These are phyloP conservation scores for Brachyistius frenatus DNA, from an alignment of 2,113 vertebrate genomes.

Conservation along the genomic window DNA sequence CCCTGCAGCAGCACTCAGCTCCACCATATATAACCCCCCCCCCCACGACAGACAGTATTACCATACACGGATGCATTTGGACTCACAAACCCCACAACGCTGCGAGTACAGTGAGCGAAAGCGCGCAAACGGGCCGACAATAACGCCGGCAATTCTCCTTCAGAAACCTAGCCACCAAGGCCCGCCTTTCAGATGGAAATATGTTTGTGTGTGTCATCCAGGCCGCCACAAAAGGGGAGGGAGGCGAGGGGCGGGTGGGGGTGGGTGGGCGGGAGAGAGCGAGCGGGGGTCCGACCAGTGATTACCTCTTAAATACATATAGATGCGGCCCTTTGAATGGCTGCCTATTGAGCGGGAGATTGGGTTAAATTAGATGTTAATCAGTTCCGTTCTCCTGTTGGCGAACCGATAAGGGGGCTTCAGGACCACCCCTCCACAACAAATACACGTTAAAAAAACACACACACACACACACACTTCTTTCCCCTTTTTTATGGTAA, in stretches of 20 bases:
- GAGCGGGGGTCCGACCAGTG: conserved; percentile 66
- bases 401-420: conserved; percentile 80
- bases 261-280: conserved; percentile 4
- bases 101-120: conserved; percentile 53
- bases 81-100: conserved; percentile 25
- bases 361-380: conserved; percentile 87
- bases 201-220: conserved; percentile 78
- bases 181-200: conserved; percentile 86
- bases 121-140: conserved; percentile 70
- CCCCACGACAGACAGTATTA: not conserved
- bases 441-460: conserved; percentile 33
- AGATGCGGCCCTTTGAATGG: conserved; percentile 76
- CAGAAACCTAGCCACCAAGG: conserved; percentile 71
- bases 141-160: conserved; percentile 71
- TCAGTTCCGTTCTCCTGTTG: conserved; percentile 84
- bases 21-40: too few species aligned
- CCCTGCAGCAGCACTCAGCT: too few species aligned
- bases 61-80: conserved; percentile 26
- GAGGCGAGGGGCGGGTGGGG: conserved; percentile 11
- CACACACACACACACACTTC: conserved; percentile 29
- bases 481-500: conserved; percentile 79
- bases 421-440: conserved; percentile 67
- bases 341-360: conserved; percentile 72
- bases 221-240: conserved; percentile 55
- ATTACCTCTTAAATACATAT: conserved; percentile 84